phyloP scores from a whole-genome alignment of 35 echinoderm and acorn worm species.

The Patiria miniata region DNA sequence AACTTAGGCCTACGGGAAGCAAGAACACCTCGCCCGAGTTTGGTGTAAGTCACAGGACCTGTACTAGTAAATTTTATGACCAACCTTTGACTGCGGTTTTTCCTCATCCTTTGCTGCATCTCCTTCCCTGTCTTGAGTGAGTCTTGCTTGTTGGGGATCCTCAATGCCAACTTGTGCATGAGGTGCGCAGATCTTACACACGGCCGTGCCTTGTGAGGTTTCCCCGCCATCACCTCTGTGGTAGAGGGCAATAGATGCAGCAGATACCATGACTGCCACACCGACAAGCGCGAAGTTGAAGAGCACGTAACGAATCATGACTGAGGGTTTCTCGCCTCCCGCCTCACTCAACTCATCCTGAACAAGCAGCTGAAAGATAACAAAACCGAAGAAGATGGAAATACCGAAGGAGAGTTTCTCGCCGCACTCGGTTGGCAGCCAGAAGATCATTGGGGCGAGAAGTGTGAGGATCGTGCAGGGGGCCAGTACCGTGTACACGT shows the following conservation, averaged over 20 bases:
- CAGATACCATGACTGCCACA: neutral
- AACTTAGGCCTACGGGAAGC: no score
- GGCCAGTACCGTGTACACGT: neutral
- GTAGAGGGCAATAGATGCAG: neutral
- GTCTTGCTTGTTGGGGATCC: no score
- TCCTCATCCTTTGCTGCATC: no score
- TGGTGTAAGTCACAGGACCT: no score
- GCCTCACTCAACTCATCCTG: neutral
- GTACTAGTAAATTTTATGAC: no score
- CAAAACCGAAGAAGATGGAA: conserved; percentile 28
- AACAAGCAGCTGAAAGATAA: conserved; percentile 27
- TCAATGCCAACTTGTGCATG: no score
- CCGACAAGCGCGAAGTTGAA: neutral
- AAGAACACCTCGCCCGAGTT: no score
- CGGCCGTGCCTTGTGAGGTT: no score
- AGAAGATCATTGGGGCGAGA: neutral
- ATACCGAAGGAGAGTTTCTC: conserved; percentile 30
- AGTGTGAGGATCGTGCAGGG: conserved; percentile 21
- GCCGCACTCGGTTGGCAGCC: conserved; percentile 22
- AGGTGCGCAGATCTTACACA: no score
- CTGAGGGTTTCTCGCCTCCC: neutral
- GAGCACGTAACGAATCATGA: neutral
- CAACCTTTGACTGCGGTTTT: no score
- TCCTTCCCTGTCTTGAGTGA: no score
- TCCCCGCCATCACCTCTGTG: neutral